phyloP scores from a whole-genome alignment of 92 coral and sea anemone species.

The Paramuricea clavata region DNA sequence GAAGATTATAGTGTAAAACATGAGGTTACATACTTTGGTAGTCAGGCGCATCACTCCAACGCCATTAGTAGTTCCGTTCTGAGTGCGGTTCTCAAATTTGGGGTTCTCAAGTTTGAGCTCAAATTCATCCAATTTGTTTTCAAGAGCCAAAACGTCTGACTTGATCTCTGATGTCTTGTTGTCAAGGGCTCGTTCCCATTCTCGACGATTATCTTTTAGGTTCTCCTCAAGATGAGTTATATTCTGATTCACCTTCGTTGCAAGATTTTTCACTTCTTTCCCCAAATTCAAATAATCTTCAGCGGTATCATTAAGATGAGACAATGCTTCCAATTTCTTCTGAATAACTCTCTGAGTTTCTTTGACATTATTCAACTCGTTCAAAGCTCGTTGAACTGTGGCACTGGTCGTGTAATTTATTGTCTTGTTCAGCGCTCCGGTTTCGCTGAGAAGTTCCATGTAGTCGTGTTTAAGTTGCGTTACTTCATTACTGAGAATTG shows the following conservation, averaged over 20 bases:
- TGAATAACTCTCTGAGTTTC: conserved; percentile 4
- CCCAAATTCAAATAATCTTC: conserved; percentile 10
- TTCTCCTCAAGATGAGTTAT: background rate
- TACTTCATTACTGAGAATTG: background rate
- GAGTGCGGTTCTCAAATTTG: too few relatives aligned
- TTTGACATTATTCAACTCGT: conserved; percentile 3
- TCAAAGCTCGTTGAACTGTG: background rate
- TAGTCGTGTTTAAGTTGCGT: background rate
- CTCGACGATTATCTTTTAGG: background rate
- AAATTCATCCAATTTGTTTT: background rate
- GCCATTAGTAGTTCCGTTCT: too few relatives aligned
- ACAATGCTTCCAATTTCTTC: conserved; percentile 3
- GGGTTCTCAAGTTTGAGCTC: too few relatives aligned
- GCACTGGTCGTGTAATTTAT: background rate
- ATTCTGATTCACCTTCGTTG: background rate
- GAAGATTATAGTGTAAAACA: too few relatives aligned
- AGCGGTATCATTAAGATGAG: conserved; percentile 21
- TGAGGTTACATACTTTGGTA: too few relatives aligned
- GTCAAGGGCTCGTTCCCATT: background rate
- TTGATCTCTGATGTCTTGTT: background rate
- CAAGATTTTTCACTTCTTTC: background rate
- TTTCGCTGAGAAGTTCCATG: background rate
- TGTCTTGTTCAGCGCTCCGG: background rate
- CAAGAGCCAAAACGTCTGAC: background rate
- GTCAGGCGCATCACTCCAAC: too few relatives aligned